Evolutionary conservation across 2,113 vertebrate genomes (phyloP).

Genomic region (Cathartes aura): DNA sequence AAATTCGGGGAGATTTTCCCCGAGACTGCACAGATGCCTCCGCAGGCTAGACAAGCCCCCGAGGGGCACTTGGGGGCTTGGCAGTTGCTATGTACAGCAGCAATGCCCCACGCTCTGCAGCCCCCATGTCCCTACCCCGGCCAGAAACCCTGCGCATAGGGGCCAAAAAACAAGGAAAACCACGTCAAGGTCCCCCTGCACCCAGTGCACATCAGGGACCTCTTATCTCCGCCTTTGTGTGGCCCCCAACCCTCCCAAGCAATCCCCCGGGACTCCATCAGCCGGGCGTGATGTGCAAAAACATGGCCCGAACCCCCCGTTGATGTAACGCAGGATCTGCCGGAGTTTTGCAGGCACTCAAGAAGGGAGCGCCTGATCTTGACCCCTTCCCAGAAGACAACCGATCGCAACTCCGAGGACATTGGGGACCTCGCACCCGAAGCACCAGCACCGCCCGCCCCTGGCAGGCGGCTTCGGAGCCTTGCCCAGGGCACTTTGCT

Average conservation of each 20-base stretch:
- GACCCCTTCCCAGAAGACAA: not conserved
- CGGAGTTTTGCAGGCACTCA: rapidly evolving
- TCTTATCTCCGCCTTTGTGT: rapidly evolving
- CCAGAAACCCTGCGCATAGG: not conserved
- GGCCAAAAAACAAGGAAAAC: not conserved
- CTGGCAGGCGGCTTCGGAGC: not conserved
- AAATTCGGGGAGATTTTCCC: not conserved
- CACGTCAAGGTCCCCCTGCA: not conserved
- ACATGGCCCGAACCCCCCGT: rapidly evolving
- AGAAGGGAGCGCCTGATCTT: not conserved
- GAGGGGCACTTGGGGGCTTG: not conserved
- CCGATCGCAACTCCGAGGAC: not conserved
- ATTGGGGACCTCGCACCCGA: not conserved
- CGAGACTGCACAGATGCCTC: rapidly evolving
- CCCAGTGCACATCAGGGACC: rapidly evolving
- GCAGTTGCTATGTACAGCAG: not conserved
- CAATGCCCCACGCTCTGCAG: not conserved
- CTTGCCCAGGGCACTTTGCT: too few relatives aligned
- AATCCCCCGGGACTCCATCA: not conserved
- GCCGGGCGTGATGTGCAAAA: rapidly evolving
- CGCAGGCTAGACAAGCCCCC: not conserved
- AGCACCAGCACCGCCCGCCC: not conserved
- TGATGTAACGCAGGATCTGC: not conserved
- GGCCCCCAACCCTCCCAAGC: not conserved
- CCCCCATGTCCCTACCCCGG: rapidly evolving